Evolutionary conservation across 1,140 invertebrate genomes (phyloP), one percentile per base, ranked within the genome.

Genomic region (Achroia grisella): DNA sequence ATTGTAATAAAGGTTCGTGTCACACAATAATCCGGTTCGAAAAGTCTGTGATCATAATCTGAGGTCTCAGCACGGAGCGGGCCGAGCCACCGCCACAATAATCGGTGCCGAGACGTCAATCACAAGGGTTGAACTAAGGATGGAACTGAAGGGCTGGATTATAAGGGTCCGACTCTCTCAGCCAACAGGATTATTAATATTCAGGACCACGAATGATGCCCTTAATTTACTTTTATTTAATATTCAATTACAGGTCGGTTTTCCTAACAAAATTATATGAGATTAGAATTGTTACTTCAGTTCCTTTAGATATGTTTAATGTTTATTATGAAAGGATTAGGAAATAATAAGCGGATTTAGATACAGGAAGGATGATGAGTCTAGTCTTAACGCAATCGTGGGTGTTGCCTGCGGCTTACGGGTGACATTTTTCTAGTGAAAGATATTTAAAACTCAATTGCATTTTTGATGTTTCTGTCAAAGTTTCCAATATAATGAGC

Each of bases 71-170:
- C 52, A 50, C 51, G 54, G 62, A 70, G 53, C 45, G 62, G 48
- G 50, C 58, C 60, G 39, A 62, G 44, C 61, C 59, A 41, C 48
- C 63, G 49, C 56, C 34, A 47, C 54, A 64, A 71, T 73, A 71
- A 70, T 64, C 63, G 52, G 59, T 54, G 53, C 48, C 44, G 58
- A 70, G 61, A 79, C 65, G 75, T 74, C 72, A 76, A 77, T 77
- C 76, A 77, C 69, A 62, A 55, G 62, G 67, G 53, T 57, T 60
- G 66, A 52, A 52, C 61, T 61, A 61, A 62, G 67, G 71, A 76
- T 75, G 64, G 74, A 66, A 71, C 71, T 70, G 69, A 73, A 75
- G 76, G 72, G 76, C 75, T 69, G 73, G 72, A 79, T 79, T 80
- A 80, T 80, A 71, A 77, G 71, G 76, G 76, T 77, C 66, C 68